phyloP scores from a whole-genome alignment of 2,888 invertebrate species.

The Xanthia icteritia region DNA sequence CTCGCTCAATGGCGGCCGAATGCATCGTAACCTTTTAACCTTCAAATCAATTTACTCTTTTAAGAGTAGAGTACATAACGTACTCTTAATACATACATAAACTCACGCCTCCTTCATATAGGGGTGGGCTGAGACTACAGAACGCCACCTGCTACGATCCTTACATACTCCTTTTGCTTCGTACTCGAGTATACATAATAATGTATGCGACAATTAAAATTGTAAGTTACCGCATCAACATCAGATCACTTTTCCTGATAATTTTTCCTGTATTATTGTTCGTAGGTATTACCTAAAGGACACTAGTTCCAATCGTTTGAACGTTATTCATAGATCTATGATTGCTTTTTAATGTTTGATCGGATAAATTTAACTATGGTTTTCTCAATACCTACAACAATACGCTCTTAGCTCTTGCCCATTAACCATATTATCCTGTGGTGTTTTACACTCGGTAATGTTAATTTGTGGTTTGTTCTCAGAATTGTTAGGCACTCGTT shows the following conservation, averaged over 20 bases:
- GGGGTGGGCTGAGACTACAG: neutral
- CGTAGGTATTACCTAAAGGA: constrained; percentile 14
- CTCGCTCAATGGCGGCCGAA: constrained; percentile 55
- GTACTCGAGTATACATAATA: neutral
- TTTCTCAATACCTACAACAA: constrained; percentile 20
- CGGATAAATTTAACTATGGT: constrained; percentile 12
- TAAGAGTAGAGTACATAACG: constrained; percentile 1
- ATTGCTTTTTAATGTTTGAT: constrained; percentile 13
- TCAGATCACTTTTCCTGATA: constrained; percentile 16
- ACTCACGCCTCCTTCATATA: neutral
- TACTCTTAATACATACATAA: neutral
- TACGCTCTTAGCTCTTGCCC: constrained; percentile 18
- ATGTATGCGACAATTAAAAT: constrained; percentile 1
- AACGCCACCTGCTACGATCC: neutral
- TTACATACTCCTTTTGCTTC: neutral
- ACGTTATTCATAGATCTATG: constrained; percentile 1
- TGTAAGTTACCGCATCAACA: neutral
- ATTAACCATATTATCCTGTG: constrained; percentile 28
- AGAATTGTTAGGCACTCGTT: constrained; percentile 42
- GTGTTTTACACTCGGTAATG: constrained; percentile 10
- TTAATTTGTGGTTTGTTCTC: constrained; percentile 38
- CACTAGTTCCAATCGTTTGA: neutral
- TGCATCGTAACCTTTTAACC: constrained; percentile 60
- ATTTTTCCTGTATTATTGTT: constrained; percentile 26
- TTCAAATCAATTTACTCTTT: constrained; percentile 41